Conservation (phyloP, 2,113 vertebrate species). For the Zosterops hypoxanthus region DNA sequence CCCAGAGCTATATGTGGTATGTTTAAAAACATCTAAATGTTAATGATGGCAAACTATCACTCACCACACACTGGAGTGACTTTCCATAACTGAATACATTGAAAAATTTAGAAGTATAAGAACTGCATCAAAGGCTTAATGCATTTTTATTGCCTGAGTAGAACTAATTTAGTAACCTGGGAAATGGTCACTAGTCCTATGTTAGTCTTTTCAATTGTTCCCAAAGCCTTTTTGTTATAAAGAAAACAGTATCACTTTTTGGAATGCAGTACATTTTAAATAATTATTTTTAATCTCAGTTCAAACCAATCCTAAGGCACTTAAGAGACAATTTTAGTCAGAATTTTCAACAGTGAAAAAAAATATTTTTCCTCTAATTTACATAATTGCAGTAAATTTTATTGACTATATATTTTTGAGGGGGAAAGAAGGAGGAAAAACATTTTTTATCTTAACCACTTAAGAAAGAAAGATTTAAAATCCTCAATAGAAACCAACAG, state of each 20-base stretch:
- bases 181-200: neutral
- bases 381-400: neutral
- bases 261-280: neutral
- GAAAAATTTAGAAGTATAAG: neutral
- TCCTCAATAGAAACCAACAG: neutral
- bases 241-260: neutral
- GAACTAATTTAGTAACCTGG: neutral
- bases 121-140: neutral
- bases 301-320: neutral
- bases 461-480: neutral
- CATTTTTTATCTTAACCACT: neutral
- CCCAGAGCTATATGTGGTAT: neutral
- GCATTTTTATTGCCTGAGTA: neutral
- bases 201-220: neutral
- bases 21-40: neutral
- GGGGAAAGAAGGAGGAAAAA: neutral
- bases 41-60: neutral
- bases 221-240: neutral
- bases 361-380: neutral
- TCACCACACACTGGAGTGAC: neutral
- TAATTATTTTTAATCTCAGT: neutral
- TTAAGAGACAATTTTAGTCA: neutral
- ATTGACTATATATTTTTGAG: neutral
- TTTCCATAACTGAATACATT: neutral
- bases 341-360: neutral